Conservation (phyloP, 2,113 vertebrate species). For the Centropristis striata region DNA sequence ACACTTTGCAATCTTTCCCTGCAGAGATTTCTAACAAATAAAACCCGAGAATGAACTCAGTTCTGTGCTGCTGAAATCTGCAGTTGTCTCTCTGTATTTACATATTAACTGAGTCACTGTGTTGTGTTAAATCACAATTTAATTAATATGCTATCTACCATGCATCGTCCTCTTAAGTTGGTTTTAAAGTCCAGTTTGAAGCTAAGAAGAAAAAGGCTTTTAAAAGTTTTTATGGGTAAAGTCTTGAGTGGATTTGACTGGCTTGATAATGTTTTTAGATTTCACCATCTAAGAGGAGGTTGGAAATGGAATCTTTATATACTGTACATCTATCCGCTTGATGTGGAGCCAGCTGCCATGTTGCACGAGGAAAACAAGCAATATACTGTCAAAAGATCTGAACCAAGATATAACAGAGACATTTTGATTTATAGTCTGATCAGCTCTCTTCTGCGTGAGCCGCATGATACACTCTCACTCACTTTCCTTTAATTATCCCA, state of each 20-base stretch:
- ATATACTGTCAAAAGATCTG: constrained; percentile 83
- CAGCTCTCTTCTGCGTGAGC: constrained; percentile 63
- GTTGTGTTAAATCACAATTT: constrained; percentile 35
- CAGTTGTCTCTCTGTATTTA: constrained; percentile 45
- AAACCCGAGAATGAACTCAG: constrained; percentile 53
- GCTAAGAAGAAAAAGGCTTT: constrained; percentile 20
- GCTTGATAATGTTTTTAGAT: constrained; percentile 43
- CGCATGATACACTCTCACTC: constrained; percentile 42
- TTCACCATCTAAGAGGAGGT: constrained; percentile 45
- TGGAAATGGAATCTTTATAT: constrained; percentile 61
- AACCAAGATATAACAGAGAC: constrained; percentile 71
- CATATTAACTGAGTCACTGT: constrained; percentile 44
- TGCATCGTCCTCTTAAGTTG: constrained; percentile 8
- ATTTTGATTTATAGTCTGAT: constrained; percentile 83
- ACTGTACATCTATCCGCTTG: constrained; percentile 61
- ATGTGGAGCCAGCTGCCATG: constrained; percentile 72
- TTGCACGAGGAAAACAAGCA: constrained; percentile 69
- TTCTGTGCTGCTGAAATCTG: constrained; percentile 41
- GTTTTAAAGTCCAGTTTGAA: constrained; percentile 28
- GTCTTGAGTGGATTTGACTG: constrained; percentile 33
- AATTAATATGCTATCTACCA: constrained; percentile 1
- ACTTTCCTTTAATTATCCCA: constrained; percentile 64
- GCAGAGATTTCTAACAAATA: constrained; percentile 69
- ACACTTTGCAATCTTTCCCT: constrained; percentile 67
- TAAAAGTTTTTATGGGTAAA: constrained; percentile 20